Percentiles rank a stretch among this genome's conserved stretches.
Conservation (phyloP, 2,113 vertebrate genomes). For the Rhagologus leucostigma region DNA sequence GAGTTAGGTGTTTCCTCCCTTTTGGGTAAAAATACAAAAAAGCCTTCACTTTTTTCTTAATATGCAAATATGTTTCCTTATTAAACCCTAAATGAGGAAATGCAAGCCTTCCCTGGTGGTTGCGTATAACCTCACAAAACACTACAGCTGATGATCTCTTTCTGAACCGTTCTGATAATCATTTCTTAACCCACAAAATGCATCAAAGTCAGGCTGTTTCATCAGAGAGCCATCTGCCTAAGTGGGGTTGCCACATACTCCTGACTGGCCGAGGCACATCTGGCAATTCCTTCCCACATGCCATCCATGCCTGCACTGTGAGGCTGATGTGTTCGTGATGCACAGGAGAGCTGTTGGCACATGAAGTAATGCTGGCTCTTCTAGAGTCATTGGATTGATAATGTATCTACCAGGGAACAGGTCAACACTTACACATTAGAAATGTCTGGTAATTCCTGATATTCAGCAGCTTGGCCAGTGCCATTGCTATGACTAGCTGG, state of each 20-base stretch:
- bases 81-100: background rate
- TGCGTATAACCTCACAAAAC: background rate
- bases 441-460: background rate
- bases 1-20: background rate
- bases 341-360: background rate
- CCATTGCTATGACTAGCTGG: background rate
- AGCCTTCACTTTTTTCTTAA: background rate
- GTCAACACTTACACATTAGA: background rate
- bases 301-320: background rate
- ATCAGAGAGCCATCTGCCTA: background rate
- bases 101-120: background rate
- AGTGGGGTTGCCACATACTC: background rate
- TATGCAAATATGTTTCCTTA: background rate
- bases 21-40: background rate
- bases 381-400: background rate
- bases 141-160: background rate
- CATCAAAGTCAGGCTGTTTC: background rate
- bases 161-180: background rate
- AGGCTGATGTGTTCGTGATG: background rate
- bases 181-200: background rate
- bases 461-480: background rate
- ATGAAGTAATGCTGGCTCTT: fast-evolving
- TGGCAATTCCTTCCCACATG: background rate
- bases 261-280: background rate
- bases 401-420: background rate